Conservation (phyloP, 1,140 invertebrate species). For the Leptopilina clavipes region DNA sequence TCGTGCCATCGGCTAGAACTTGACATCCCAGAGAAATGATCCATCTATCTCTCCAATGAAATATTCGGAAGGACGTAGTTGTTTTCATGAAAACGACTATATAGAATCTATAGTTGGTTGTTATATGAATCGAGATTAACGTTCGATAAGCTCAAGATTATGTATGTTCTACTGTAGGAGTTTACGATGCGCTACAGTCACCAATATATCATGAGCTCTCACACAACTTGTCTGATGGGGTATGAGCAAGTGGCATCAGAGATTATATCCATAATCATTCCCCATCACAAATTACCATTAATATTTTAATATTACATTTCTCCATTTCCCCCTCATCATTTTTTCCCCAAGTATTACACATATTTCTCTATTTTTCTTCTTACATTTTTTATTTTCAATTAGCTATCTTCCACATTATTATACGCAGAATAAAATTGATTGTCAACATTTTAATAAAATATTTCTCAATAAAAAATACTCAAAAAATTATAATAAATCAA, state of each 20-base stretch:
- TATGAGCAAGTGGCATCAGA: constrained; percentile 39
- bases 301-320: neutral
- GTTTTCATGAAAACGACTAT: constrained; percentile 12
- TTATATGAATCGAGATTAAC: constrained; percentile 47
- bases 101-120: neutral
- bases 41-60: constrained; percentile 13
- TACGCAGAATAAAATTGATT: too few species aligned
- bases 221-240: constrained; percentile 37
- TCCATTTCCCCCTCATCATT: neutral
- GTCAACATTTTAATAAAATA: too few species aligned
- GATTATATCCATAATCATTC: neutral
- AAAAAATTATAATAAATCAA: too few species aligned
- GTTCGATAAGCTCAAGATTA: constrained; percentile 51
- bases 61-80: constrained; percentile 27
- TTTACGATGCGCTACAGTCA: constrained; percentile 46
- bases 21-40: constrained; percentile 18
- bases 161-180: constrained; percentile 49
- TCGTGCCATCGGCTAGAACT: constrained; percentile 1
- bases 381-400: too few species aligned
- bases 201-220: constrained; percentile 46
- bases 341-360: too few species aligned
- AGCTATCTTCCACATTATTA: too few species aligned
- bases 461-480: too few species aligned
- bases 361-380: too few species aligned
- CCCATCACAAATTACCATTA: neutral